A percentile compares a stretch with the other conserved stretches of the same genome.
These are phyloP conservation scores for Acleris cristana DNA, from an alignment of 2,888 invertebrate species.

Conservation along the genomic window DNA sequence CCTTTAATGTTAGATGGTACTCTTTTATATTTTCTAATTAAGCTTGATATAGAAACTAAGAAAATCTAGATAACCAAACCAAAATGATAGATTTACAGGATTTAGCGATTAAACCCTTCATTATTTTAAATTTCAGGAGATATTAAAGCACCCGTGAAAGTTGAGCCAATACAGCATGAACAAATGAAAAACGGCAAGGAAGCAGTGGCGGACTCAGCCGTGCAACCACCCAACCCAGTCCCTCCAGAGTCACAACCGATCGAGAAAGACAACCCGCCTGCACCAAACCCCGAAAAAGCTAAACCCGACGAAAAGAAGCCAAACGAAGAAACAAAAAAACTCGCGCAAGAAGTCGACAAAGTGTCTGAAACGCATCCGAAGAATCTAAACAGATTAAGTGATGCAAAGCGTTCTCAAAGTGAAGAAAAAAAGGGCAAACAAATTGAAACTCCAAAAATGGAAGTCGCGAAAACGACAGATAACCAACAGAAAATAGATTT, in stretches of 20 bases:
- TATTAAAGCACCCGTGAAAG: slow-evolving; percentile 49
- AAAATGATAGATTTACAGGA: no score
- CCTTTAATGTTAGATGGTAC: no score
- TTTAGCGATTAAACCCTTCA: no score
- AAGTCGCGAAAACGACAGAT: slow-evolving; percentile 40
- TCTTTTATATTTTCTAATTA: no score
- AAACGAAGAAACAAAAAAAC: slow-evolving; percentile 56
- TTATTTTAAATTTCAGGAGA: slow-evolving; percentile 49
- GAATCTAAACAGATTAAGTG: slow-evolving; percentile 61
- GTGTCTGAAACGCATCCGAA: slow-evolving; percentile 66
- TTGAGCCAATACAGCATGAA: slow-evolving; percentile 44
- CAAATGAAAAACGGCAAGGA: slow-evolving; percentile 46
- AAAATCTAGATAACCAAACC: no score
- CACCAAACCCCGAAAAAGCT: neutral
- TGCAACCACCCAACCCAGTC: slow-evolving; percentile 75
- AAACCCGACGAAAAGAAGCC: slow-evolving; percentile 51
- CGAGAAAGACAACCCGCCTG: slow-evolving; percentile 41
- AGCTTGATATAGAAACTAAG: no score
- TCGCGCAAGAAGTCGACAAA: slow-evolving; percentile 53
- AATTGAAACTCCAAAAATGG: slow-evolving; percentile 43
- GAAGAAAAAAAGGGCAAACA: slow-evolving; percentile 45
- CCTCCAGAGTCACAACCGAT: slow-evolving; percentile 72
- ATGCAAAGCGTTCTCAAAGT: slow-evolving; percentile 52
- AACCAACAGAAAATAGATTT: slow-evolving; percentile 60
- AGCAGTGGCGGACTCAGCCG: slow-evolving; percentile 66